Percentiles rank a stretch among this genome's conserved stretches.
phyloP scores from a whole-genome alignment of 2,888 invertebrate genomes.

The Pollenia labialis region DNA sequence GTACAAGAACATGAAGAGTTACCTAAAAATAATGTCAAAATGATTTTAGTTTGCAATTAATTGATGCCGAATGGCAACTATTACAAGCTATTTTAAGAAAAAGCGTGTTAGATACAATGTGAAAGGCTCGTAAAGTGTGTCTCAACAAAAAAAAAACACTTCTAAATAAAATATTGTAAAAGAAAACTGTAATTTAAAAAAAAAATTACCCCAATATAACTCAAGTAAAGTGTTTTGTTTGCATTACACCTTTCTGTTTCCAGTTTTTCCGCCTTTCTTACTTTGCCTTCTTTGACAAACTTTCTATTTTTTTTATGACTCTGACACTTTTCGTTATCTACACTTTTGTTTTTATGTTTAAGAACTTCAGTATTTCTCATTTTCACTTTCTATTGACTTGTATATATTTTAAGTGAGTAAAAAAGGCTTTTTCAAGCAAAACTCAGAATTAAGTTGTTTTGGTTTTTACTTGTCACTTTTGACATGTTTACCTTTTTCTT shows the following conservation, averaged over 20 bases:
- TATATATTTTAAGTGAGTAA: no score
- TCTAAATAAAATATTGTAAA: no score
- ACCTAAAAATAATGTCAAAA: constrained; percentile 42
- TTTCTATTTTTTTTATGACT: not conserved
- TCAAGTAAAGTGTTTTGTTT: no score
- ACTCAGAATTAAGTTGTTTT: not conserved
- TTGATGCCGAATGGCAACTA: constrained; percentile 30
- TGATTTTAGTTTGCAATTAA: constrained; percentile 41
- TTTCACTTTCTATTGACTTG: no score
- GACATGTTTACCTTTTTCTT: constrained; percentile 40
- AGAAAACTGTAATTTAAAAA: no score
- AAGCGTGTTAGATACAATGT: no score
- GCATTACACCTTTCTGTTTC: no score
- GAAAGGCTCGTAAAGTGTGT: no score
- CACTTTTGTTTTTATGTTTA: not conserved
- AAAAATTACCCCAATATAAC: no score
- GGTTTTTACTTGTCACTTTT: constrained; percentile 31
- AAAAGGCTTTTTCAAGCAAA: not conserved
- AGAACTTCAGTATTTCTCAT: no score
- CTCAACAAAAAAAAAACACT: no score
- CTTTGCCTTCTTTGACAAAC: not conserved
- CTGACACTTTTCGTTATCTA: constrained; percentile 3
- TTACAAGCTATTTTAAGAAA: not conserved
- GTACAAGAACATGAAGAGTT: not conserved
- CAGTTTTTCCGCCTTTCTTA: no score